Evolutionary conservation across 1,140 invertebrate species (phyloP).

Genomic region (Lucilia sericata): DNA sequence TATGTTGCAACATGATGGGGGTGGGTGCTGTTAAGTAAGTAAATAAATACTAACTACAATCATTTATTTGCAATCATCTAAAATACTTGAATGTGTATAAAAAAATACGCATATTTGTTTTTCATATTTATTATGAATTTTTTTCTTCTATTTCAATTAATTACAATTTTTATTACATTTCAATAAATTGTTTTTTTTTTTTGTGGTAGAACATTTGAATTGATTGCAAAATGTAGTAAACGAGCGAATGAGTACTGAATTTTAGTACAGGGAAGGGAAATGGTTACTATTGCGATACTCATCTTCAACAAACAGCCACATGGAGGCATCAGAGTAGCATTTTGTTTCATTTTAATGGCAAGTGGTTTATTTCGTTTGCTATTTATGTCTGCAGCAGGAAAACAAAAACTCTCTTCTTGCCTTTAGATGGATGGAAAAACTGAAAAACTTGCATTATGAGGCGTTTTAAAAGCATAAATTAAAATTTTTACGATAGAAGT

Average conservation of each 20-base stretch:
- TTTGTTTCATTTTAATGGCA: slow-evolving; percentile 17
- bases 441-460: slow-evolving; percentile 36
- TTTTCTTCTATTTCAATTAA: slow-evolving; percentile 40
- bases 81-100: not conserved
- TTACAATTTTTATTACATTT: slow-evolving; percentile 42
- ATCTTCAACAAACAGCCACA: not conserved
- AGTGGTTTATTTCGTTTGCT: slow-evolving; percentile 35
- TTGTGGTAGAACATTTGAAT: not conserved
- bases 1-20: not conserved
- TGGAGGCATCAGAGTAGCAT: too few relatives aligned
- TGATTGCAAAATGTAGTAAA: slow-evolving; percentile 27
- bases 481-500: slow-evolving; percentile 27
- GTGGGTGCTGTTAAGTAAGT: not conserved
- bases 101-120: not conserved
- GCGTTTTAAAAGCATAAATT: slow-evolving; percentile 39
- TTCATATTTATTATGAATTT: not conserved
- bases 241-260: slow-evolving; percentile 7
- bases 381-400: slow-evolving; percentile 13
- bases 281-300: not conserved
- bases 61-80: too few relatives aligned
- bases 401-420: not conserved
- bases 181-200: not conserved
- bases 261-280: slow-evolving; percentile 12
- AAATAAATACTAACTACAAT: not conserved
- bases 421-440: not conserved